Evolutionary conservation across 2,888 invertebrate genomes (phyloP), one percentile per base, ranked within the genome.

Genomic region (Myathropa florea): DNA sequence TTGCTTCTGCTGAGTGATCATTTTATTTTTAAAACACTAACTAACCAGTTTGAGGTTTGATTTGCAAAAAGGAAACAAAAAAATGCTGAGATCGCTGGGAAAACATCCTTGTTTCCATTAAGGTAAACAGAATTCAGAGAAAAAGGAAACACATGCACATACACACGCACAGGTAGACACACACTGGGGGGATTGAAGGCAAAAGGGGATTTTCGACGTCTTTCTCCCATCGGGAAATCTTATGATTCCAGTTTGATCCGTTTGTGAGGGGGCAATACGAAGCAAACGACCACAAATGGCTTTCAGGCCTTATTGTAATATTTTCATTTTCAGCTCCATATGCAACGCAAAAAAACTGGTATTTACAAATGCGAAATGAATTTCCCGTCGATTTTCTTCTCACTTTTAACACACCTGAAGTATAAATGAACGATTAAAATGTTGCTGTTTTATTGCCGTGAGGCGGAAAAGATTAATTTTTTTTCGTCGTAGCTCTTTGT

Each of bases 81-180:
- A 18, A 59, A n/a, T 33, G 21, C 60, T 39, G 28, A 30, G 23
- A 63, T 36, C n/a, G 30, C 63, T 78, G 61, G 81, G 68, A 83
- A 79, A 83, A 59, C 78, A 83, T 86, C 86, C 75, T 83, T 77
- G 76, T 68, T 77, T 70, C 61, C 46, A 67, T 71, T 73, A 83
- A 82, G 73, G 86, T 86, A 86, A 86, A 86, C 83, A 86, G 75
- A 86, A 71, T 83, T 86, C 85, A 85, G 73, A 39, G 57, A 60
- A 73, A 68, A 80, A 71, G 71, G 26, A 26, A 18, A 30, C 30
- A 46, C 6, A n/a, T n/a, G 4, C 21, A 61, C n/a, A 76, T 14
- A 36, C 30, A 63, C 10, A 7, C 30, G 23, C 0, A n/a, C 24
- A 10, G 28, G 18, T 3, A 14, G 67, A 21, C 53, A 23, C 33